These are phyloP conservation scores for Phenganax stokvisi DNA, from an alignment of 92 coral and sea anemone genomes.

Conservation along the genomic window DNA sequence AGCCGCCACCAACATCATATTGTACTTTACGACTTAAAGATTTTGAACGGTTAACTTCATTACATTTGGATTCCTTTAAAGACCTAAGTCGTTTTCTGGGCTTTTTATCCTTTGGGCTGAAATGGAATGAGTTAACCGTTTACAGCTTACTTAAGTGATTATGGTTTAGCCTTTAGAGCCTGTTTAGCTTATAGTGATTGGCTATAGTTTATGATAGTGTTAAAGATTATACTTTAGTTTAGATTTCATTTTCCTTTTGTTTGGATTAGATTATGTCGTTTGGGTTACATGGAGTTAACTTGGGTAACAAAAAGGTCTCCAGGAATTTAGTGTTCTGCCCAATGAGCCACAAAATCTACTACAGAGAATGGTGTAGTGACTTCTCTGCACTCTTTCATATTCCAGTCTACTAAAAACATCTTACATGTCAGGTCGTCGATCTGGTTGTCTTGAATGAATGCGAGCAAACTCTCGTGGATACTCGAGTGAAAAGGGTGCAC, in stretches of 20 bases:
- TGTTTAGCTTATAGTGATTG: no score
- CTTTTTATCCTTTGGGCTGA: constrained; percentile 20
- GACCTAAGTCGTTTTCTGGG: constrained; percentile 3
- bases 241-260: no score
- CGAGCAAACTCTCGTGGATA: constrained; percentile 83
- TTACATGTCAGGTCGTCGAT: constrained; percentile 88
- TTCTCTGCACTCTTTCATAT: no score
- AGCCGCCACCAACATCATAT: constrained; percentile 72
- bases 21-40: constrained; percentile 69
- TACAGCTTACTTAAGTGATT: not conserved
- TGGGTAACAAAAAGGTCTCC: no score
- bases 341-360: no score
- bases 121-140: not conserved
- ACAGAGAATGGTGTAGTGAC: no score
- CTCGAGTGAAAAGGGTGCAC: constrained; percentile 86
- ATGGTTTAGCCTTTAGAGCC: not conserved
- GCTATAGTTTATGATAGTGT: no score
- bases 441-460: constrained; percentile 81
- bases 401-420: not conserved
- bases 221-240: no score
- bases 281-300: no score
- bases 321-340: no score
- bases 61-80: constrained; percentile 7
- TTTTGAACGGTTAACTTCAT: constrained; percentile 21
- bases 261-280: no score